phyloP scores from a whole-genome alignment of 2,113 vertebrate species.

The Pachypanchax playfairii region DNA sequence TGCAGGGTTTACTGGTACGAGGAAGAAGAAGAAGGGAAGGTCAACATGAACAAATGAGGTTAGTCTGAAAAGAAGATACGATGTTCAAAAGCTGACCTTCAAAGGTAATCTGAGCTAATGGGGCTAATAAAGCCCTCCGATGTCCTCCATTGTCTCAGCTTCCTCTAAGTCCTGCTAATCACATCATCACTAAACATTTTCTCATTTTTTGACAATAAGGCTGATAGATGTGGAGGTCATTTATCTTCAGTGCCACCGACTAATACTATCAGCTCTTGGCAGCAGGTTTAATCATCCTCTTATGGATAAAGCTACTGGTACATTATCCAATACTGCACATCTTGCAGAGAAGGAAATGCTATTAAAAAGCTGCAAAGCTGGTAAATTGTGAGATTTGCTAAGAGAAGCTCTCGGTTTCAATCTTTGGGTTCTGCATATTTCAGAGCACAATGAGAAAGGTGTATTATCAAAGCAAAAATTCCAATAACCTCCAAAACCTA shows the following conservation, averaged over 20 bases:
- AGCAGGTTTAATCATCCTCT: slow-evolving; percentile 73
- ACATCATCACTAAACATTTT: slow-evolving; percentile 54
- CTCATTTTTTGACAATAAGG: slow-evolving; percentile 42
- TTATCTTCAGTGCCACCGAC: slow-evolving; percentile 53
- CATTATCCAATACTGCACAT: slow-evolving; percentile 68
- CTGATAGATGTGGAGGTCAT: slow-evolving; percentile 69
- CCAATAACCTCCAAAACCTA: slow-evolving; percentile 52
- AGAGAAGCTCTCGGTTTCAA: slow-evolving; percentile 48
- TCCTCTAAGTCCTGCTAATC: slow-evolving; percentile 44
- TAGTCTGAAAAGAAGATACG: slow-evolving; percentile 28
- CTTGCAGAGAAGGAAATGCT: slow-evolving; percentile 69
- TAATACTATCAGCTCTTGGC: slow-evolving; percentile 67
- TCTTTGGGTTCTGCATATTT: slow-evolving; percentile 46
- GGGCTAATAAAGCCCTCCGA: slow-evolving; percentile 35
- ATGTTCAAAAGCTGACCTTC: slow-evolving; percentile 39
- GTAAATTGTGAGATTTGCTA: slow-evolving; percentile 53
- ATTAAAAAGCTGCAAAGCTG: slow-evolving; percentile 76
- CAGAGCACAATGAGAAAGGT: slow-evolving; percentile 46
- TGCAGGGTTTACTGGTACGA: slow-evolving; percentile 17
- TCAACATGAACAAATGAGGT: slow-evolving; percentile 37
- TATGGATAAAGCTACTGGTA: slow-evolving; percentile 57
- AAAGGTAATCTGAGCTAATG: slow-evolving; percentile 42
- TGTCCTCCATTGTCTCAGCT: slow-evolving; percentile 35
- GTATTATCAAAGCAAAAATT: slow-evolving; percentile 52
- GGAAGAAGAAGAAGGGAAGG: slow-evolving; percentile 50